Evolutionary conservation across 53 echinoderm and acorn worm genomes (phyloP).

Genomic region (Holothuria scabra): DNA sequence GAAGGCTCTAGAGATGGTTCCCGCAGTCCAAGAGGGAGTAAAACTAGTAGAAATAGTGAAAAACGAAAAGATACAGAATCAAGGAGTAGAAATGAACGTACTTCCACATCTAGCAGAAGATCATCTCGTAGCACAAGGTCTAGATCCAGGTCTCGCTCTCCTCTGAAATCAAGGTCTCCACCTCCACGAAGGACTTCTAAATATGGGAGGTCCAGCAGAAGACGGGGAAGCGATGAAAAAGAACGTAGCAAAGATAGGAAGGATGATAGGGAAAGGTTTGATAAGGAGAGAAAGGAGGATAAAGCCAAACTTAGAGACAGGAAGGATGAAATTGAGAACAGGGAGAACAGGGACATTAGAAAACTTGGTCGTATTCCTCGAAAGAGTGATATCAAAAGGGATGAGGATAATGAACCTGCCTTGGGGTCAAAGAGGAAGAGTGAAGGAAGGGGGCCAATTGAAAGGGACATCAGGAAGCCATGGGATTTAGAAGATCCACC

Average conservation of each 20-base stretch:
- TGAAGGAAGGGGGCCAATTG: conserved; percentile 17
- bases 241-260: conserved; percentile 21
- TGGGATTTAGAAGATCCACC: not conserved
- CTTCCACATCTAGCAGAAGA: conserved; percentile 38
- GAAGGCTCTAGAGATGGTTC: conserved; percentile 36
- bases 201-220: conserved; percentile 39
- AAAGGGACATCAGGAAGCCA: not conserved
- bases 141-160: conserved; percentile 66
- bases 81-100: conserved; percentile 3
- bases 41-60: not conserved
- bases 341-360: conserved; percentile 20
- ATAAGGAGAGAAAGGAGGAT: conserved; percentile 43
- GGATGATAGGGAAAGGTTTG: conserved; percentile 57
- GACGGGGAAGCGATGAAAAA: conserved; percentile 35
- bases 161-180: conserved; percentile 70
- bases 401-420: conserved; percentile 16
- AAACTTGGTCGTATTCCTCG: conserved; percentile 34
- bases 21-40: conserved; percentile 19
- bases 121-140: conserved; percentile 52
- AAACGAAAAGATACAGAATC: conserved; percentile 23
- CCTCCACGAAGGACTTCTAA: conserved; percentile 54
- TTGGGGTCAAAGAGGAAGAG: conserved; percentile 11
- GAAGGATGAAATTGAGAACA: conserved; percentile 20
- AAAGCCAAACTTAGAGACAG: conserved; percentile 14
- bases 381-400: conserved; percentile 32